phyloP scores from a whole-genome alignment of 2,113 vertebrate genomes.

The Pyxicephalus adspersus region DNA sequence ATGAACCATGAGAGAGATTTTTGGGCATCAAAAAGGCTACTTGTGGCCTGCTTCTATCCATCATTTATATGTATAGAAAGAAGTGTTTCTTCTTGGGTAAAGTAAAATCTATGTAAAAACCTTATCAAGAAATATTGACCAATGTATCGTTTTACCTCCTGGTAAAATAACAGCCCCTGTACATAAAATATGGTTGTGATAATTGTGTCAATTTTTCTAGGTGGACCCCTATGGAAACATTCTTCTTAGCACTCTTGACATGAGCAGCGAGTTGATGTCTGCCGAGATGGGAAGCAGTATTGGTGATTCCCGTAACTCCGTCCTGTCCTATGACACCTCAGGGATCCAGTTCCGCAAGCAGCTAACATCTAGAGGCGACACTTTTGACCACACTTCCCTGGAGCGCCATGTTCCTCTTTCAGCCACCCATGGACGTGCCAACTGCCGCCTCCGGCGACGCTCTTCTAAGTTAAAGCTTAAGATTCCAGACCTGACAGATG shows the following conservation, averaged over 20 bases:
- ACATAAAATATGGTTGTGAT: too few species aligned
- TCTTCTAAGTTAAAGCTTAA: slow-evolving; percentile 96
- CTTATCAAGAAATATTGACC: not conserved
- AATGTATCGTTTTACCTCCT: not conserved
- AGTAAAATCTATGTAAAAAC: too few species aligned
- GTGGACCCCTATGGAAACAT: slow-evolving; percentile 92
- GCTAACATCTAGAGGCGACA: slow-evolving; percentile 84
- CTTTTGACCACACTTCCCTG: slow-evolving; percentile 84
- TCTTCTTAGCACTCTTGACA: slow-evolving; percentile 91
- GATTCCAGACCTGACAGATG: slow-evolving; percentile 89
- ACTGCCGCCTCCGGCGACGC: slow-evolving; percentile 89
- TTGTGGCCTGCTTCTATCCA: too few species aligned
- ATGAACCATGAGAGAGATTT: too few species aligned
- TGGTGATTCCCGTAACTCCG: slow-evolving; percentile 91
- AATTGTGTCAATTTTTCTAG: slow-evolving; percentile 62
- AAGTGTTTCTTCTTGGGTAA: too few species aligned
- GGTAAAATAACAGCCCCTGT: not conserved
- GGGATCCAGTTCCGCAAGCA: slow-evolving; percentile 92
- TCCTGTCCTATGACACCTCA: slow-evolving; percentile 92
- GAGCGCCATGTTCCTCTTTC: slow-evolving; percentile 73
- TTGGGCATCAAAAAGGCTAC: too few species aligned
- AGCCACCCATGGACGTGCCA: slow-evolving; percentile 82
- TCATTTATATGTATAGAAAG: too few species aligned
- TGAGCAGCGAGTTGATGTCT: slow-evolving; percentile 92
- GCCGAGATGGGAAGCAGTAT: slow-evolving; percentile 88